These are phyloP conservation scores for Spicauda simplicius DNA, from an alignment of 2,888 invertebrate species.

Conservation along the genomic window DNA sequence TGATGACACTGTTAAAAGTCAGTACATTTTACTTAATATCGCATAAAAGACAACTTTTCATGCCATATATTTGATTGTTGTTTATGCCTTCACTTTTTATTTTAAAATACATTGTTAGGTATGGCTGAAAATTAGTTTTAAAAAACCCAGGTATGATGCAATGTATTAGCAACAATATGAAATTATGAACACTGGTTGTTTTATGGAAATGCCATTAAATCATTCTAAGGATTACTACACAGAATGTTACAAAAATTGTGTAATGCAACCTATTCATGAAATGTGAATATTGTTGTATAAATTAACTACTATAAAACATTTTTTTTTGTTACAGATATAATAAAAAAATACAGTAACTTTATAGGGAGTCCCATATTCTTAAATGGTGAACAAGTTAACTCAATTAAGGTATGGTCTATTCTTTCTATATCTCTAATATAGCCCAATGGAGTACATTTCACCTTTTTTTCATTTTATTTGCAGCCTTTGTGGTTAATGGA, in stretches of 20 bases:
- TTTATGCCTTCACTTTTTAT: no score
- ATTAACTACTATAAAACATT: neutral
- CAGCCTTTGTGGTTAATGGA: conserved; percentile 97
- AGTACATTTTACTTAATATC: conserved; percentile 35
- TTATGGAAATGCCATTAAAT: no score
- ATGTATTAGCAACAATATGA: no score
- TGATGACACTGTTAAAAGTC: conserved; percentile 92
- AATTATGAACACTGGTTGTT: no score
- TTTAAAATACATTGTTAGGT: no score
- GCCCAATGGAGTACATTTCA: neutral
- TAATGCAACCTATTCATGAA: no score
- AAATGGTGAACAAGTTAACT: conserved; percentile 95
- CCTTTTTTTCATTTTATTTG: conserved; percentile 43
- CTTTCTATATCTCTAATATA: neutral
- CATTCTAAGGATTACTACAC: no score
- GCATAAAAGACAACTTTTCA: neutral
- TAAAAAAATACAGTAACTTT: conserved; percentile 98
- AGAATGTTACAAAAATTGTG: no score
- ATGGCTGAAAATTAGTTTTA: no score
- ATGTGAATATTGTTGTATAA: no score
- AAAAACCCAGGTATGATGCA: no score
- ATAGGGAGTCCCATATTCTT: conserved; percentile 96
- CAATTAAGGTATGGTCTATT: conserved; percentile 86
- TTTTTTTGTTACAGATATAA: conserved; percentile 86
- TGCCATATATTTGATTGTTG: neutral